A percentile compares a stretch with the other conserved stretches of the same genome.
Conservation (phyloP, 2,797 vertebrate genomes). For the Sebastes trivittatus region DNA sequence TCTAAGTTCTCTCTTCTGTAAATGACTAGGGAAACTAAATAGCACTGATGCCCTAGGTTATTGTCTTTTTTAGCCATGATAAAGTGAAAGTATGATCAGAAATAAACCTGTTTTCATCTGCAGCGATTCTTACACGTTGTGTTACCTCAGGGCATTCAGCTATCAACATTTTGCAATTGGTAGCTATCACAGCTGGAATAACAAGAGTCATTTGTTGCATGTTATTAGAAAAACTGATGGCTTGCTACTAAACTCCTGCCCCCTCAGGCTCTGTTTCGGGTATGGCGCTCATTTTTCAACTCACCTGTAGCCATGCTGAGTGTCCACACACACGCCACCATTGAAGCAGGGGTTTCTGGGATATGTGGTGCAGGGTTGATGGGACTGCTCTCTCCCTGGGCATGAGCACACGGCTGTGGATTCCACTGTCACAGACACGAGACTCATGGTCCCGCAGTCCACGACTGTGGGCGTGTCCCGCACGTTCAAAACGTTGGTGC, state of each 20-base stretch:
- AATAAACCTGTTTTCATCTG: neutral
- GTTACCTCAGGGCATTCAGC: neutral
- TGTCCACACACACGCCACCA: constrained; percentile 86
- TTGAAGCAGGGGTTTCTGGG: constrained; percentile 88
- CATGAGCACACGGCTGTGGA: constrained; percentile 79
- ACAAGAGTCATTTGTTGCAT: neutral
- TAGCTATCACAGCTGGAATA: neutral
- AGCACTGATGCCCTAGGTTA: neutral
- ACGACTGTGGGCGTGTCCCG: constrained; percentile 81
- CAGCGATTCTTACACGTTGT: neutral
- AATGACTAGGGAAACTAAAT: neutral
- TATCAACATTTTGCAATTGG: neutral
- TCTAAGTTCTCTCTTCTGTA: neutral
- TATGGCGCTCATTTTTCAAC: constrained; percentile 6
- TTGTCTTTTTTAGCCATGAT: neutral
- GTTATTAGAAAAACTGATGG: neutral
- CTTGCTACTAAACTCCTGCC: neutral
- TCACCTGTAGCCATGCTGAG: constrained; percentile 89
- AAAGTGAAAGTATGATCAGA: neutral
- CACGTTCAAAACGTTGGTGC: constrained; percentile 73
- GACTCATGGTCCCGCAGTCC: constrained; percentile 82
- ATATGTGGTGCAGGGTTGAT: constrained; percentile 85
- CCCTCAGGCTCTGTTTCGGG: neutral
- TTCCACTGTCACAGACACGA: constrained; percentile 84
- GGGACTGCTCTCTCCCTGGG: constrained; percentile 76